A percentile compares a stretch with the other conserved stretches of the same genome.
These are phyloP conservation scores for Zelleria hepariella DNA, from an alignment of 2,888 invertebrate species.

Conservation along the genomic window DNA sequence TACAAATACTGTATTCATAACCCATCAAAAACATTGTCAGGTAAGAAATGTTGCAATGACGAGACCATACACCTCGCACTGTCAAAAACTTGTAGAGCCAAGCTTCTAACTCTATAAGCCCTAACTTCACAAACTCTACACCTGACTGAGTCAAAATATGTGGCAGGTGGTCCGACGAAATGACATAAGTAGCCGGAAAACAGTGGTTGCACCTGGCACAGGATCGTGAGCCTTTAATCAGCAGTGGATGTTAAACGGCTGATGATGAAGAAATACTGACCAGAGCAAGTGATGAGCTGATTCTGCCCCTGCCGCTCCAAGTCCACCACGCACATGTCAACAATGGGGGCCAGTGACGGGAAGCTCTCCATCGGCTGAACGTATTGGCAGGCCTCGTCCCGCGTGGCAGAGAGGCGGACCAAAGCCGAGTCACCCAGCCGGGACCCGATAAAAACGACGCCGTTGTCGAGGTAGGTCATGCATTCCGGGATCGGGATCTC, in stretches of 20 bases:
- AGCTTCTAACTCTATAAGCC: too few species aligned
- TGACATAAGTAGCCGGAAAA: too few species aligned
- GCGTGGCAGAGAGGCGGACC: slow-evolving; percentile 86
- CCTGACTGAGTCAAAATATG: too few species aligned
- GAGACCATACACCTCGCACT: too few species aligned
- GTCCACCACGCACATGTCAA: slow-evolving; percentile 98
- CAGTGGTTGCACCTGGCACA: too few species aligned
- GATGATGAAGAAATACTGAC: slow-evolving; percentile 37
- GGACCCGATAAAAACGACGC: slow-evolving; percentile 96
- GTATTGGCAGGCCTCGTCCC: slow-evolving; percentile 90
- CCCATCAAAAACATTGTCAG: too few species aligned
- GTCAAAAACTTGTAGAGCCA: too few species aligned
- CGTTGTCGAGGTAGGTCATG: slow-evolving; percentile 98
- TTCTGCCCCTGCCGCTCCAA: slow-evolving; percentile 97
- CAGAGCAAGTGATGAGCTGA: slow-evolving; percentile 98
- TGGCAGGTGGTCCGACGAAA: background rate
- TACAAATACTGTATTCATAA: too few species aligned
- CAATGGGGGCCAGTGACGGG: slow-evolving; percentile 96
- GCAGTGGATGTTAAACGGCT: too few species aligned
- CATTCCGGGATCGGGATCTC: slow-evolving; percentile 97
- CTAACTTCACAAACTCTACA: too few species aligned
- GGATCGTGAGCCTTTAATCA: too few species aligned
- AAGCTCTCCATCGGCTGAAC: slow-evolving; percentile 96
- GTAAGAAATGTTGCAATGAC: too few species aligned
- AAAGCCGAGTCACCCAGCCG: slow-evolving; percentile 97